A percentile compares a stretch with the other conserved stretches of the same genome.
Conservation (phyloP, 35 echinoderm and acorn worm species). For the Acanthaster planci region DNA sequence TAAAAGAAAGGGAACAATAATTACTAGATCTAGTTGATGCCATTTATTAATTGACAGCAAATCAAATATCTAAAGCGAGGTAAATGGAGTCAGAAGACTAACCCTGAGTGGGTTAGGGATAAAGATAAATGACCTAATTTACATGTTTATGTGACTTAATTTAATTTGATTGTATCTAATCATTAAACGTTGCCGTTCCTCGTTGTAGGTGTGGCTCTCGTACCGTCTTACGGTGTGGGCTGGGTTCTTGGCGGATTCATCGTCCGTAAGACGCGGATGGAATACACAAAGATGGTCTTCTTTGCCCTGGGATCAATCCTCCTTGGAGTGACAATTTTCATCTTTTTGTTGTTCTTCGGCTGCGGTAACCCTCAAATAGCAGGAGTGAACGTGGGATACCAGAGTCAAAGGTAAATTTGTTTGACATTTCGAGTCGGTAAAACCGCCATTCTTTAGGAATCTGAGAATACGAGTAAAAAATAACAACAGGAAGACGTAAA, state of each 20-base stretch:
- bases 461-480: no score
- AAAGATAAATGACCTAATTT: no score
- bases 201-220: background rate
- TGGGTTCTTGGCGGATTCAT: background rate
- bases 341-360: background rate
- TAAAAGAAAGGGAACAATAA: no score
- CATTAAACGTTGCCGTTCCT: background rate
- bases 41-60: no score
- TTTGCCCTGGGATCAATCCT: background rate
- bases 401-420: slow-evolving; percentile 6
- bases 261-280: background rate
- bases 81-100: no score
- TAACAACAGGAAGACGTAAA: no score
- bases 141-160: no score
- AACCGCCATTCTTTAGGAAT: no score
- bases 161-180: background rate
- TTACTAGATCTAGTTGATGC: no score
- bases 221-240: background rate
- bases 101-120: no score
- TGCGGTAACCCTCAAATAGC: slow-evolving; percentile 8
- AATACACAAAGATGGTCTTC: background rate
- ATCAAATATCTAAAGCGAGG: no score
- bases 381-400: background rate
- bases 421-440: no score
- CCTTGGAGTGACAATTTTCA: background rate